These are phyloP conservation scores for Latheticus oryzae DNA, from an alignment of 2,888 invertebrate genomes.

Conservation along the genomic window DNA sequence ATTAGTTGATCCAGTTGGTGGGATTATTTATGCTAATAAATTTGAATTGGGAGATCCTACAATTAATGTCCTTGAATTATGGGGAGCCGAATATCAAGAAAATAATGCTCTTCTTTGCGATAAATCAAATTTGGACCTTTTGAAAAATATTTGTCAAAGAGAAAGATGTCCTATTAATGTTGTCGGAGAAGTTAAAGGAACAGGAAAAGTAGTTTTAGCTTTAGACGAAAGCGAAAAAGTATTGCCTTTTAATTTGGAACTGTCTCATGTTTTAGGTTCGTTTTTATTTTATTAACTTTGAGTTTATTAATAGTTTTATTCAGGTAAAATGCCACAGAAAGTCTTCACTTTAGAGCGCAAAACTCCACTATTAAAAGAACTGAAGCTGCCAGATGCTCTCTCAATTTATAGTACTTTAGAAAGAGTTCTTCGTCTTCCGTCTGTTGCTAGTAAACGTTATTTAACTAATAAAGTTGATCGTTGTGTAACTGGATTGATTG, in stretches of 20 bases:
- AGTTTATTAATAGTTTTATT: slow-evolving; percentile 55
- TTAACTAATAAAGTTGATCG: slow-evolving; percentile 96
- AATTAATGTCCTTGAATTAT: slow-evolving; percentile 90
- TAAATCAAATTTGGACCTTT: slow-evolving; percentile 72
- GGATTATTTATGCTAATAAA: slow-evolving; percentile 85
- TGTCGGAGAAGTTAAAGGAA: slow-evolving; percentile 92
- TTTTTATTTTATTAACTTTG: slow-evolving; percentile 45
- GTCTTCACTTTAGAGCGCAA: slow-evolving; percentile 68
- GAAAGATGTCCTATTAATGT: slow-evolving; percentile 94
- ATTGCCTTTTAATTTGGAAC: slow-evolving; percentile 87
- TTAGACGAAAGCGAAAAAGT: slow-evolving; percentile 72
- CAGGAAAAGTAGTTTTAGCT: slow-evolving; percentile 77
- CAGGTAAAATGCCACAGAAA: slow-evolving; percentile 84
- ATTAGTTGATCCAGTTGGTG: slow-evolving; percentile 94
- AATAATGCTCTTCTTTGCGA: slow-evolving; percentile 90
- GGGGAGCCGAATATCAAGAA: slow-evolving; percentile 99
- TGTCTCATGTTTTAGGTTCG: slow-evolving; percentile 86
- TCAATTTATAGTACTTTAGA: slow-evolving; percentile 78
- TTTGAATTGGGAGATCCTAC: slow-evolving; percentile 96
- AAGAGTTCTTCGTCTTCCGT: slow-evolving; percentile 86
- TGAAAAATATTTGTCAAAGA: slow-evolving; percentile 80
- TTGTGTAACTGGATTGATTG: slow-evolving; percentile 94
- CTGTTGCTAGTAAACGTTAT: slow-evolving; percentile 95
- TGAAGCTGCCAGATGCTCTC: slow-evolving; percentile 62
- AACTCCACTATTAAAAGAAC: slow-evolving; percentile 51